phyloP scores from a whole-genome alignment of 2,113 vertebrate species.

The Gavialis gangeticus region DNA sequence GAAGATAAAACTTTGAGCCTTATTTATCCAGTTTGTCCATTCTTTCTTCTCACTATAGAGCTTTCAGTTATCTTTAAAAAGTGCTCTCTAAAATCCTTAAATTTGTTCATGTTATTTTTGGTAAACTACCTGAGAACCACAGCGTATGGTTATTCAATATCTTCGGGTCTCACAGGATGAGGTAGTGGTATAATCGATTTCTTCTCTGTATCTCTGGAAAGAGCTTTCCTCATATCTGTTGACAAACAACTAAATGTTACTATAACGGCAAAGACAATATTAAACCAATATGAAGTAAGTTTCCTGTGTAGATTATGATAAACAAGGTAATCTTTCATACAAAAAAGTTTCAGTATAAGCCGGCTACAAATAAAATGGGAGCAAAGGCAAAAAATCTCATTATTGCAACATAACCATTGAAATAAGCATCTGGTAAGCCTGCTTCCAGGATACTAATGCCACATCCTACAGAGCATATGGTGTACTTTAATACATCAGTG shows the following conservation, averaged over 20 bases:
- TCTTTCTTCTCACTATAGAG: neutral
- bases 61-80: neutral
- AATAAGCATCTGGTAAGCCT: neutral
- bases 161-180: slow-evolving; percentile 95
- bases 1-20: neutral
- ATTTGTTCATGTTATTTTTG: slow-evolving; percentile 15
- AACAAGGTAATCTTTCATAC: neutral
- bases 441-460: rapidly evolving
- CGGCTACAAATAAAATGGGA: neutral
- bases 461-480: neutral
- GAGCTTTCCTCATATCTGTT: slow-evolving; percentile 96
- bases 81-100: neutral
- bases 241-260: slow-evolving; percentile 23
- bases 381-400: neutral
- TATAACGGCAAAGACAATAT: neutral
- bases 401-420: neutral
- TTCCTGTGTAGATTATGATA: neutral
- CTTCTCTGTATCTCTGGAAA: slow-evolving; percentile 94
- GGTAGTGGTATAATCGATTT: slow-evolving; percentile 96
- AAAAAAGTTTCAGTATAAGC: neutral
- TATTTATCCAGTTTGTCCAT: rapidly evolving
- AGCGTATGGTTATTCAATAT: slow-evolving; percentile 90
- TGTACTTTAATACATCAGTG: neutral
- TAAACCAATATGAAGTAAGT: neutral
- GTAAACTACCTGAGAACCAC: slow-evolving; percentile 78